These are phyloP conservation scores for Anguilla anguilla DNA, from an alignment of 2,797 vertebrate species.

Conservation along the genomic window DNA sequence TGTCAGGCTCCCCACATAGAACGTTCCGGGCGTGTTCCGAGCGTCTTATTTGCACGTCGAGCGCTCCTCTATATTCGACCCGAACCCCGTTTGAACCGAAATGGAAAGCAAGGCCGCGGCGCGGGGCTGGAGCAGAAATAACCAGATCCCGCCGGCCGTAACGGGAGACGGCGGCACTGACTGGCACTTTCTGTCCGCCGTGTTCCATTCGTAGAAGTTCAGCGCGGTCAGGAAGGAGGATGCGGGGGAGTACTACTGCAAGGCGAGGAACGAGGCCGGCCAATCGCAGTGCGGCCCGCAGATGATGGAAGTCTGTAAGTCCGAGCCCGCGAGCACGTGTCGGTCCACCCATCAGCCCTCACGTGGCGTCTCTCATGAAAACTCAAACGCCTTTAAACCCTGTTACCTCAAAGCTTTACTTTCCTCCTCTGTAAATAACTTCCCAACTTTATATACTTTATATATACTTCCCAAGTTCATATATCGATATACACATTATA, in stretches of 20 bases:
- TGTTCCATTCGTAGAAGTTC: slow-evolving; percentile 77
- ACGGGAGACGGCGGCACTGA: not conserved
- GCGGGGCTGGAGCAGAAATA: not conserved
- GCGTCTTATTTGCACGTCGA: slow-evolving; percentile 26
- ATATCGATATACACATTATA: not conserved
- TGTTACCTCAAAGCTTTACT: not conserved
- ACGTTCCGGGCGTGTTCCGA: not conserved
- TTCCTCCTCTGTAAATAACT: not conserved
- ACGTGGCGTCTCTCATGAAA: not conserved
- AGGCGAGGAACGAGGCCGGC: slow-evolving; percentile 89
- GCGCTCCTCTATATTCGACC: slow-evolving; percentile 1
- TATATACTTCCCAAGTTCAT: too few relatives aligned
- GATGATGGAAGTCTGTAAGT: slow-evolving; percentile 98
- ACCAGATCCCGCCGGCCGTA: not conserved
- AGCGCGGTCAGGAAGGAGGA: slow-evolving; percentile 87
- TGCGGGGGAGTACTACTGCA: slow-evolving; percentile 87
- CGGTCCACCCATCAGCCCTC: not conserved
- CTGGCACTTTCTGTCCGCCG: slow-evolving; percentile 29
- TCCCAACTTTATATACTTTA: too few relatives aligned
- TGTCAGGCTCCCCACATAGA: slow-evolving; percentile 3
- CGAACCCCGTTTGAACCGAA: not conserved
- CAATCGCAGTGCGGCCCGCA: slow-evolving; percentile 83
- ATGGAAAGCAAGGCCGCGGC: not conserved
- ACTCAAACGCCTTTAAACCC: not conserved
- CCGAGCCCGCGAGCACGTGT: not conserved